Conservation (phyloP, 2,113 vertebrate species). For the Tylochromis polylepis region DNA sequence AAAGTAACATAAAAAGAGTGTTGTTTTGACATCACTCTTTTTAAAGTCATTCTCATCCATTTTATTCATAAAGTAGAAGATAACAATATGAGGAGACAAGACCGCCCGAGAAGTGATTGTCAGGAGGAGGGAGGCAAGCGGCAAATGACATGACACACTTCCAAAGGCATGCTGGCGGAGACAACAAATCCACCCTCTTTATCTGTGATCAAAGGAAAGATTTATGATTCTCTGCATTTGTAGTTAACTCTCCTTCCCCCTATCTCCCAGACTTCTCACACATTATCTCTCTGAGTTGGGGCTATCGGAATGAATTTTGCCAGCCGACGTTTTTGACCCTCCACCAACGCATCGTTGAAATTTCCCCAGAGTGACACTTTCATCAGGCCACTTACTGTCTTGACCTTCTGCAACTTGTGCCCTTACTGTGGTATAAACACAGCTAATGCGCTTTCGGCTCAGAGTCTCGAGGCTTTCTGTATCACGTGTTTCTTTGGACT, state of each 20-base stretch:
- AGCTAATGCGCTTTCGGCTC: conserved; percentile 1
- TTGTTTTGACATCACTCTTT: conserved; percentile 29
- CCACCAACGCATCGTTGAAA: conserved; percentile 23
- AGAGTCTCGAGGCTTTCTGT: conserved; percentile 40
- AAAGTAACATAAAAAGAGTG: conserved; percentile 16
- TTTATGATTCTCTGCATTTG: conserved; percentile 44
- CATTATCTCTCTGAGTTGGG: conserved; percentile 46
- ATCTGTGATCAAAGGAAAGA: conserved; percentile 56
- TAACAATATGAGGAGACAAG: conserved; percentile 31
- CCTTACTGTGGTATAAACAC: conserved; percentile 40
- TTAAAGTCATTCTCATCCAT: conserved; percentile 2
- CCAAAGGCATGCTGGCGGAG: conserved; percentile 30
- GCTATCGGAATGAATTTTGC: conserved; percentile 52
- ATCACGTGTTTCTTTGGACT: not conserved
- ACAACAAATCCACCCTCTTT: conserved; percentile 57
- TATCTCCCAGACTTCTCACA: not conserved
- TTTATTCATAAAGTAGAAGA: conserved; percentile 23
- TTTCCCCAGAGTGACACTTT: conserved; percentile 60
- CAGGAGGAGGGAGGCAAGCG: conserved; percentile 40
- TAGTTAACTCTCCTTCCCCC: conserved; percentile 2
- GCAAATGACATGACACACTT: conserved; percentile 51
- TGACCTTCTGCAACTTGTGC: conserved; percentile 46
- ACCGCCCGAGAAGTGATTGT: conserved; percentile 27
- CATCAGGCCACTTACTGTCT: conserved; percentile 60
- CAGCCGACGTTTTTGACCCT: conserved; percentile 42